phyloP scores from a whole-genome alignment of 2,113 vertebrate genomes.

The Cololabis saira region DNA sequence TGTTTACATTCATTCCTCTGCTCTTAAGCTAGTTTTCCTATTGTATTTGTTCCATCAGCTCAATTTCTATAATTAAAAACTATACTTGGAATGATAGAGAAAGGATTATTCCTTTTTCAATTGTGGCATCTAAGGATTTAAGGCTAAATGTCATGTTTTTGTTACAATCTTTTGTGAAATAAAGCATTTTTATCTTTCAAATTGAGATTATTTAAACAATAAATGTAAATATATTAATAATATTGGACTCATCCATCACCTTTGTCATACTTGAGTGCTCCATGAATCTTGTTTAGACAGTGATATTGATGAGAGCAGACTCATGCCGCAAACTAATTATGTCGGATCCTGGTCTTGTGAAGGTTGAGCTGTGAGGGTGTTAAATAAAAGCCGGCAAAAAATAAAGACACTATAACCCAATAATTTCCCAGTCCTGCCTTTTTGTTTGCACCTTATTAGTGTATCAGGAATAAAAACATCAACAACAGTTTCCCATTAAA shows the following conservation, averaged over 20 bases:
- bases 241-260: constrained; percentile 8
- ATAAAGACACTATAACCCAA: constrained; percentile 31
- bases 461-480: constrained; percentile 29
- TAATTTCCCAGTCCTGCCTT: constrained; percentile 22
- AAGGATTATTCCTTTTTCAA: not conserved
- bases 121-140: not conserved
- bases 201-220: not conserved
- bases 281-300: constrained; percentile 33
- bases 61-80: not conserved
- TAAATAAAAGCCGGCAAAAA: constrained; percentile 45
- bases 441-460: constrained; percentile 54
- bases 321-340: constrained; percentile 45
- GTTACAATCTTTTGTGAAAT: not conserved
- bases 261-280: constrained; percentile 9
- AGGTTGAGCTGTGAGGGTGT: constrained; percentile 24
- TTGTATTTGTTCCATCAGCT: not conserved
- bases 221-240: not conserved
- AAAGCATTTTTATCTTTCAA: not conserved
- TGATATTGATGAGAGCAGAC: constrained; percentile 58
- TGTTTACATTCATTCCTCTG: constrained; percentile 13
- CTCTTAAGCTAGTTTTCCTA: not conserved
- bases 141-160: not conserved
- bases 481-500: constrained; percentile 41
- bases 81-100: not conserved
- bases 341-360: constrained; percentile 45